Evolutionary conservation across 2,888 invertebrate species (phyloP), one percentile per base, ranked within the genome.

Genomic region (Heliothis peltigera): DNA sequence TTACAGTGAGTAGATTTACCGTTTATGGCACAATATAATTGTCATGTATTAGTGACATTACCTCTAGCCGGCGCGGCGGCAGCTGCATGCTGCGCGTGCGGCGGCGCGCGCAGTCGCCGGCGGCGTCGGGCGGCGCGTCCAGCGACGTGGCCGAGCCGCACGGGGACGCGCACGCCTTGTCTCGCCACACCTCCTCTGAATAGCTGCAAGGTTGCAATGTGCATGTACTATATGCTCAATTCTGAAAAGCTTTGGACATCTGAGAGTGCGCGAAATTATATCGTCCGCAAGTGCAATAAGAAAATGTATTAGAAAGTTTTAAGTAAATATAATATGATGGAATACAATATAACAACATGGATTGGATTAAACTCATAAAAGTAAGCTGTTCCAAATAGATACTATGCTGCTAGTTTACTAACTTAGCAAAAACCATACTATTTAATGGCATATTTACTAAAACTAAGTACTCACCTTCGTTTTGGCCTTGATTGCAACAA

Each of bases 131-230:
- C 12, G 75, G 83, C n/a, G 71, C 84, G 57, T 87, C 91, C 64
- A 85, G 73, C 4, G 88, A 87, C 21, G 84, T 86, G n/a, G 76
- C 81, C 10, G 91, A 89, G 5, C 86, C 87, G 39, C 66, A 56
- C 1, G 89, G 88, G 0, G 92, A 92, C 61, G 80, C 87, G 73
- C 91, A 91, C 42, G 64, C 75, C 46, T 84, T 84, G 2, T 91
- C 92, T 42, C 92, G 92, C 90, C 91, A 92, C 66, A 92, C 92
- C 55, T 94, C 93, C 67, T 94, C 94, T 0, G 94, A 94, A 65
- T 93, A 95, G 70, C 94, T 94, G 83, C 22, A 61, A 28, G 3
- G 4, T 15, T n/a, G 17, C 1, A 17, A 59, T 7, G 25, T 25
- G 8, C 7, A 25, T 25, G 8, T 8, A 1, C 15, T 10, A 15